These are phyloP conservation scores for Tamias sibiricus DNA, from an alignment of 2,113 vertebrate species.

Conservation along the genomic window DNA sequence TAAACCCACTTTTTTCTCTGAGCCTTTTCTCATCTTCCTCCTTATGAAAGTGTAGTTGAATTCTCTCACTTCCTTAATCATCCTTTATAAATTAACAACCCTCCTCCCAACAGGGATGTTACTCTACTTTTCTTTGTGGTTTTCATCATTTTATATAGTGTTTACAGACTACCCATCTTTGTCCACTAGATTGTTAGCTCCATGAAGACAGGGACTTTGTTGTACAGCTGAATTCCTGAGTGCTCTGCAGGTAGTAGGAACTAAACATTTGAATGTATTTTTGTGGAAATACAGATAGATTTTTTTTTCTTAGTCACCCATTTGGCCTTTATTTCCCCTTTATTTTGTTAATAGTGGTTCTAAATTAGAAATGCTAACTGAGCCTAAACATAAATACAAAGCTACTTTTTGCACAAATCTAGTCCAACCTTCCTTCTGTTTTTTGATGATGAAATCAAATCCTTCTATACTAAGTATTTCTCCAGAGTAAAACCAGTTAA, in stretches of 20 bases:
- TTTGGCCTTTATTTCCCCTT: background rate
- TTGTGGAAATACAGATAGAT: background rate
- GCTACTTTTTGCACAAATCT: background rate
- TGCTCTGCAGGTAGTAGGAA: background rate
- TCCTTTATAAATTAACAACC: background rate
- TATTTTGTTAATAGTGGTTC: conserved; percentile 8
- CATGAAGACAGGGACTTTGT: background rate
- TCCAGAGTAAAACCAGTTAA: background rate
- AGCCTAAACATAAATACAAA: background rate
- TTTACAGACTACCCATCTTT: background rate
- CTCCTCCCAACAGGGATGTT: background rate
- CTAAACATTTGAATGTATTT: conserved; percentile 1
- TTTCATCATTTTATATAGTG: background rate
- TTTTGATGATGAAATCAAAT: conserved; percentile 27
- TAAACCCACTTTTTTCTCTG: background rate
- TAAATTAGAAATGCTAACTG: background rate
- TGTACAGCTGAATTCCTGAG: background rate
- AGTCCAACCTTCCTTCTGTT: background rate
- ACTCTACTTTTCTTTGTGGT: background rate
- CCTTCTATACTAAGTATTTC: conserved; percentile 19
- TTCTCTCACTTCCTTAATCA: background rate
- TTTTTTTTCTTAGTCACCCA: background rate
- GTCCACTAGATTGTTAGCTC: background rate
- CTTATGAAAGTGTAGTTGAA: background rate
- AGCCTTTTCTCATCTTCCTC: background rate